A percentile compares a stretch with the other conserved stretches of the same genome.
phyloP scores from a whole-genome alignment of 2,113 vertebrate species.

The Tamias sibiricus region DNA sequence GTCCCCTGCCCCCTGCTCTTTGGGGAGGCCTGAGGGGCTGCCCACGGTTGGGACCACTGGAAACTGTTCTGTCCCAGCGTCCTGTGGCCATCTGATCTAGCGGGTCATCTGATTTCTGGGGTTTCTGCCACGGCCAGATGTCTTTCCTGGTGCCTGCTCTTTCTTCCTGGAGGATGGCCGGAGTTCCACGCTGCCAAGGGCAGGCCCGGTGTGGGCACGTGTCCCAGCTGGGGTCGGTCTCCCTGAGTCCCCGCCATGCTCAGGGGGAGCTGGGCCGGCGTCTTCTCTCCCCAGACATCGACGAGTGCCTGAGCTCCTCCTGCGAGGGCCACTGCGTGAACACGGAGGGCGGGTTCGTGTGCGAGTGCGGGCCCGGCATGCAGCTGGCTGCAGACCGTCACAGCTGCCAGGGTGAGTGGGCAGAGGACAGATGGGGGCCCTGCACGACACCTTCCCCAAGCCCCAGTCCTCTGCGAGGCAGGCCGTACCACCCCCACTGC shows the following conservation, averaged over 20 bases:
- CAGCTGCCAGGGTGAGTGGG: slow-evolving; percentile 85
- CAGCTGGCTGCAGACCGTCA: slow-evolving; percentile 86
- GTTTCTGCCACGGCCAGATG: fast-evolving
- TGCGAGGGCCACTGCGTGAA: slow-evolving; percentile 88
- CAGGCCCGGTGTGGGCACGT: fast-evolving
- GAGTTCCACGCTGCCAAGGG: background rate
- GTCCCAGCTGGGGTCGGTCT: fast-evolving
- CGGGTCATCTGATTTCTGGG: no score
- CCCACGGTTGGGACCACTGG: background rate
- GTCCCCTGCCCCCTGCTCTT: background rate
- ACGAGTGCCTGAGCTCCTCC: slow-evolving; percentile 86
- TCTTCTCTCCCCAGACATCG: slow-evolving; percentile 81
- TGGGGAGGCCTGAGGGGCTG: no score
- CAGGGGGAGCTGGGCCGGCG: background rate
- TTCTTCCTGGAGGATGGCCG: background rate
- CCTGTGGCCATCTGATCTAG: background rate
- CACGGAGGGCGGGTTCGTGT: slow-evolving; percentile 88
- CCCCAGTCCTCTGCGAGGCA: background rate
- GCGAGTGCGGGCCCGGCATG: slow-evolving; percentile 86
- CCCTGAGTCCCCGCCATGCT: fast-evolving
- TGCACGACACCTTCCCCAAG: background rate
- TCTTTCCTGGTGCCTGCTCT: background rate
- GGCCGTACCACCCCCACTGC: no score
- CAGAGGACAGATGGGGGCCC: background rate
- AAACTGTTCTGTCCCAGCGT: background rate